These are phyloP conservation scores for Dryocosmus kuriphilus DNA, from an alignment of 2,888 invertebrate species.

Conservation along the genomic window DNA sequence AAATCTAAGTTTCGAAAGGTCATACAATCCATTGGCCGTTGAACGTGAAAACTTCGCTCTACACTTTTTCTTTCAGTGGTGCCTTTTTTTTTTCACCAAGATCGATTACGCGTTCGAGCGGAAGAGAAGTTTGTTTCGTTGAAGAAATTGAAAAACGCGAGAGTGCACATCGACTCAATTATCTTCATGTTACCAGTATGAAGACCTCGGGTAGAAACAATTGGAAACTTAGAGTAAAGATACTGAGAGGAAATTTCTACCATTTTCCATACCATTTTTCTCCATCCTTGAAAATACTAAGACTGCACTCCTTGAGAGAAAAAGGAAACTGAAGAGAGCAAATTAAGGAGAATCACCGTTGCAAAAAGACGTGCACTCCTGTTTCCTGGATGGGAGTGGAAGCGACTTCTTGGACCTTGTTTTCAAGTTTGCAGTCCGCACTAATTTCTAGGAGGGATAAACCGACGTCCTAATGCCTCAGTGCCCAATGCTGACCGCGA, in stretches of 20 bases:
- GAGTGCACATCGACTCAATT: constrained; percentile 38
- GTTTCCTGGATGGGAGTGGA: not conserved
- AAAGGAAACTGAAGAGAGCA: not conserved
- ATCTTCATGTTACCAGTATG: constrained; percentile 32
- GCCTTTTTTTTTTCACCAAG: constrained; percentile 14
- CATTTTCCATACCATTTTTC: constrained; percentile 23
- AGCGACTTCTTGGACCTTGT: constrained; percentile 17
- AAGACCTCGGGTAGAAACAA: constrained; percentile 16
- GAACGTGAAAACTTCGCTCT: constrained; percentile 3
- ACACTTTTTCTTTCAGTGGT: constrained; percentile 9
- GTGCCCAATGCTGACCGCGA: constrained; percentile 19
- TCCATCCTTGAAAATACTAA: constrained; percentile 3
- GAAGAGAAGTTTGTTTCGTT: constrained; percentile 38
- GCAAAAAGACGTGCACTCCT: not conserved
- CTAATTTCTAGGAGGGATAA: constrained; percentile 30
- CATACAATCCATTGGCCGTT: constrained; percentile 5
- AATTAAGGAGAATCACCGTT: constrained; percentile 5
- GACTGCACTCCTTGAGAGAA: not conserved
- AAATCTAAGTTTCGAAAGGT: constrained; percentile 29
- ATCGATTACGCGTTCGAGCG: constrained; percentile 39
- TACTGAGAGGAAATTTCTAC: constrained; percentile 4
- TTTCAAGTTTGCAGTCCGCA: constrained; percentile 6
- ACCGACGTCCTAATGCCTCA: constrained; percentile 19
- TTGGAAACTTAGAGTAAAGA: constrained; percentile 30
- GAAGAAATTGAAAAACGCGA: constrained; percentile 34